A percentile compares a stretch with the other conserved stretches of the same genome.
These are phyloP conservation scores for Emmelina monodactyla DNA, from an alignment of 2,888 invertebrate genomes.

Conservation along the genomic window DNA sequence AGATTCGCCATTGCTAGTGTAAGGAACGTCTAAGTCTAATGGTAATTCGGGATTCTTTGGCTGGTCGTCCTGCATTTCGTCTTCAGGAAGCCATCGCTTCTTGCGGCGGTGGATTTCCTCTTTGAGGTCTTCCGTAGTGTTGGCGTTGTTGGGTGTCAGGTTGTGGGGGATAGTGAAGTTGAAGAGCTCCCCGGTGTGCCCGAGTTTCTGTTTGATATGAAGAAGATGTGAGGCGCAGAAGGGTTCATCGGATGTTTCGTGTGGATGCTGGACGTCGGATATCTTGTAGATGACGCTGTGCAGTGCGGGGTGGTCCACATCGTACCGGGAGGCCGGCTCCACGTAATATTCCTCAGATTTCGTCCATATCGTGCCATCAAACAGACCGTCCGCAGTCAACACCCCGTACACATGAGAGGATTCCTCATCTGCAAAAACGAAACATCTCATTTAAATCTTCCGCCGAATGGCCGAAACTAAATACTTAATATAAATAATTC, in stretches of 20 bases:
- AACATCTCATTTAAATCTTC: too few species aligned
- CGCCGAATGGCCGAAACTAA: too few species aligned
- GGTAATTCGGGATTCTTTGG: slow-evolving; percentile 71
- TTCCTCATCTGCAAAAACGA: slow-evolving; percentile 77
- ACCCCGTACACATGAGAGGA: slow-evolving; percentile 83
- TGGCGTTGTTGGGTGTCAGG: slow-evolving; percentile 30
- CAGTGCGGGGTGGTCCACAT: slow-evolving; percentile 61
- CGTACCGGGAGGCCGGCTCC: slow-evolving; percentile 79
- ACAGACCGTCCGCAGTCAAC: slow-evolving; percentile 84
- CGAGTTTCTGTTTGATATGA: slow-evolving; percentile 50
- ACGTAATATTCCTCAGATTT: slow-evolving; percentile 82
- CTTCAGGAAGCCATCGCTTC: slow-evolving; percentile 76
- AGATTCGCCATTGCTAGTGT: slow-evolving; percentile 68
- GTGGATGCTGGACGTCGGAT: slow-evolving; percentile 74
- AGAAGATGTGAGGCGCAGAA: slow-evolving; percentile 71
- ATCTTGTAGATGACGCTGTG: slow-evolving; percentile 87
- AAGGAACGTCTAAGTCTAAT: slow-evolving; percentile 71
- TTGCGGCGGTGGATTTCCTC: slow-evolving; percentile 47
- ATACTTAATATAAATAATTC: too few species aligned
- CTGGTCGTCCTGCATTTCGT: slow-evolving; percentile 65
- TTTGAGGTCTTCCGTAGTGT: slow-evolving; percentile 41
- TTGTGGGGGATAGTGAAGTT: slow-evolving; percentile 39
- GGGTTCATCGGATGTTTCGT: slow-evolving; percentile 29
- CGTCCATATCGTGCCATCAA: slow-evolving; percentile 88
- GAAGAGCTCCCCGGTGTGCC: slow-evolving; percentile 41